Evolutionary conservation across 2,888 invertebrate genomes (phyloP), one percentile per base, ranked within the genome.

Genomic region (Laspeyria flexula): DNA sequence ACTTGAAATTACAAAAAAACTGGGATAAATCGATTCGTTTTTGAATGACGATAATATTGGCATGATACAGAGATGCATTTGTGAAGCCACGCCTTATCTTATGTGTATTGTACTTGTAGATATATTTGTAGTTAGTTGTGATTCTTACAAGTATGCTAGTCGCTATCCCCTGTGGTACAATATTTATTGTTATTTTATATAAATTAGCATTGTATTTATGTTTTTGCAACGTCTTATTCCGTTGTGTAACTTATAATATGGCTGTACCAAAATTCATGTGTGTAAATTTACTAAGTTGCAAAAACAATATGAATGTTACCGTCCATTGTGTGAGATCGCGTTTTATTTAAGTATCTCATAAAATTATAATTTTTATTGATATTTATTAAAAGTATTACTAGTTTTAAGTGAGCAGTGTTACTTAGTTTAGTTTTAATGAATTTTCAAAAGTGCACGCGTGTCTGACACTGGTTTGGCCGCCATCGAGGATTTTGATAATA

Each of bases 91-190:
- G 60, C 58, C 39, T 57, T 58, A 52, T 62, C 47, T 55, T 56
- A 55, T 54, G 49, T 56, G 63, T 57, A n/a, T n/a, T n/a, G n/a
- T n/a, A n/a, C n/a, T n/a, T n/a, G 41, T 66, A 66, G 50, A 48
- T 55, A 46, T 53, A 27, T 25, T 55, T 35, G 41, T 58, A 40
- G 16, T 11, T 54, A 29, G 42, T 43, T 62, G 57, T 60, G 51
- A 69, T 55, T 45, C 25, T 1, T 49, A 68, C 43, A 65, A 70
- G 44, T 59, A 74, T 72, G 81, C 83, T 82, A 83, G 82, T 83
- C 83, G 57, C 68, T 44, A 38, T 71, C 76, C 73, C 71, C 63
- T 59, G 42, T 52, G 66, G 64, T 68, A 58, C 37, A 37, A 11
- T 23, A 11, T 18, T 34, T 34, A 18, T 18, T 33, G 13, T 33